Conservation (phyloP, 2,797 vertebrate species). For the Halcyon smyrnensis region DNA sequence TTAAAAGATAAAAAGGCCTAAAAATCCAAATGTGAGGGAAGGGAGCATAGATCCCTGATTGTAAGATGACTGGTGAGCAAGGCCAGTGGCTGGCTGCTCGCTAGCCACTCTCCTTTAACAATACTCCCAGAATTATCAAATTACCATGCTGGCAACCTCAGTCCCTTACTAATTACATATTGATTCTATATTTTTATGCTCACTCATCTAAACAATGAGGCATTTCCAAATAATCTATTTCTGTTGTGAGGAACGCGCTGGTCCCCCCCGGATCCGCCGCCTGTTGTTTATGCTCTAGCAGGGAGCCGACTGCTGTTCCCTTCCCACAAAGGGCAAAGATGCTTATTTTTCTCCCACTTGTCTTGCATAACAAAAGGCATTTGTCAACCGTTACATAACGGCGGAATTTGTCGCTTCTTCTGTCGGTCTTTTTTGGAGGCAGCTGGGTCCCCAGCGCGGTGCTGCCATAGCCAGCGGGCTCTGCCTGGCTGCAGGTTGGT, state of each 20-base stretch:
- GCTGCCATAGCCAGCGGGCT: neutral
- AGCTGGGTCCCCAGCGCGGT: rapidly evolving
- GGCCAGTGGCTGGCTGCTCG: neutral
- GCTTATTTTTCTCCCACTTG: slow-evolving; percentile 52
- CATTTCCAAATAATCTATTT: neutral
- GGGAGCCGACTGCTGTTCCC: slow-evolving; percentile 21
- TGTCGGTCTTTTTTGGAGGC: neutral
- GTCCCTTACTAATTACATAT: neutral
- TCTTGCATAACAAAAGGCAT: slow-evolving; percentile 64
- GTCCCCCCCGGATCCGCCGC: neutral
- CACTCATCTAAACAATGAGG: neutral
- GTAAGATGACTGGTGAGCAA: neutral
- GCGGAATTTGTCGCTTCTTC: neutral
- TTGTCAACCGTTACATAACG: slow-evolving; percentile 49
- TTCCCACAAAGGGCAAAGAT: slow-evolving; percentile 39
- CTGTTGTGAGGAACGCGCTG: neutral
- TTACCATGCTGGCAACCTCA: neutral
- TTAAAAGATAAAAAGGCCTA: neutral
- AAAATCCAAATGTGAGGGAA: neutral
- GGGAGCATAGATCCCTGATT: neutral
- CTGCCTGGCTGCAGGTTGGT: neutral
- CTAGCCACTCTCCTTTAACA: neutral
- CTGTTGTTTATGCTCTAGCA: slow-evolving; percentile 32
- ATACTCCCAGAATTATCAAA: neutral
- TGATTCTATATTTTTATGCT: neutral